Conservation (phyloP, 2,113 vertebrate species). For the Sinocyclocheilus maitianheensis region DNA sequence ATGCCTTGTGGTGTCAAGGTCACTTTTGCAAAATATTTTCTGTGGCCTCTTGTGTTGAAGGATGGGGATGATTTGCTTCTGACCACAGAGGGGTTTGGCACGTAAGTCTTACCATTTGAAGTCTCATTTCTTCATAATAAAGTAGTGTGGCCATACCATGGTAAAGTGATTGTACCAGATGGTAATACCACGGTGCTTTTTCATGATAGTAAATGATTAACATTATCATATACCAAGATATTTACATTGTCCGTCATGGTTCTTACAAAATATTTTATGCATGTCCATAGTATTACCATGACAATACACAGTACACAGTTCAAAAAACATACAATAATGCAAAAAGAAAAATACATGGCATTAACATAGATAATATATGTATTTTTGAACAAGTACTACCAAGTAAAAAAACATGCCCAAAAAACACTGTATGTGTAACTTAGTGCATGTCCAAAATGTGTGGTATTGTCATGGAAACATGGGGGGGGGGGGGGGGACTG, state of each 20-base stretch:
- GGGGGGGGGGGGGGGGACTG: no score
- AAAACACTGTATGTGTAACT: no score
- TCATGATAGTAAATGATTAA: neutral
- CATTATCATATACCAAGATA: neutral
- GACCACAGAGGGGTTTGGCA: no score
- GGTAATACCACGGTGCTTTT: neutral
- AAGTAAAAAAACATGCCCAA: no score
- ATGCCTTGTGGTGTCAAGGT: neutral
- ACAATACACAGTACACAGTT: no score
- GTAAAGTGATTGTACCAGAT: neutral
- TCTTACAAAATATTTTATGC: no score
- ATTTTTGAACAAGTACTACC: neutral
- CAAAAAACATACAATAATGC: no score
- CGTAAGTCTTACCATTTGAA: neutral
- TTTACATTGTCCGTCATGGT: neutral
- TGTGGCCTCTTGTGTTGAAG: no score
- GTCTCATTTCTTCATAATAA: neutral
- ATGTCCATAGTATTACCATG: neutral
- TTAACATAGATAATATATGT: neutral
- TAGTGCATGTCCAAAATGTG: no score
- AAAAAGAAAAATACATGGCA: no score
- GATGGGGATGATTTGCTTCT: neutral
- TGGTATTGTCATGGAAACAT: no score
- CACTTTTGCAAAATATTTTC: neutral
- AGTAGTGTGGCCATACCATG: neutral